Base-by-base conservation (phyloP, 2,113 vertebrate genomes). In the Melospiza melodia region DNA sequence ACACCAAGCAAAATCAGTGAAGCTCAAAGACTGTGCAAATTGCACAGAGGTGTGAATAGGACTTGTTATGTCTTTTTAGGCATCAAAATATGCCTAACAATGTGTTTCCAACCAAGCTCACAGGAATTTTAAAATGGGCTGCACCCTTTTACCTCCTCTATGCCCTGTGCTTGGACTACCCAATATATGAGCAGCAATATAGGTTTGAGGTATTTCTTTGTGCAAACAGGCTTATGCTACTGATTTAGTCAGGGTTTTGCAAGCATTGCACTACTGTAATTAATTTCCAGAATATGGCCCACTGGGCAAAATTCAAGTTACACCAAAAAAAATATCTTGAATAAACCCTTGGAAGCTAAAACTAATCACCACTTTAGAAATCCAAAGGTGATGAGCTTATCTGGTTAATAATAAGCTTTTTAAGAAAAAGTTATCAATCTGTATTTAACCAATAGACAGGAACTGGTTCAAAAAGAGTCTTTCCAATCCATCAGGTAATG, bases 401-500 rank as follows among this genome's bases (percentile, higher is more conserved):
- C 74, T 83, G 69, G 63, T 84, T 96, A 85, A 81, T 78, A 88
- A 82, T 27, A 61, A 68, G 76, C 68, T 83, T 94, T 94, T 97
- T 68, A 90, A 89, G 86, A 94, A 96, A 87, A 93, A 90, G 46
- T 74, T 87, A 91, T 95, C 77, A 87, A 84, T 69, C 84, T 89
- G 51, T 59, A 75, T 91, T 96, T 94, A 94, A 76, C 68, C 93
- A 69, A 73, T 59, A 93, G 75, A 80, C 52, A 35, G 57, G 94
- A 92, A 83, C 91, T 82, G 72, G 69, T 84, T 93, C 71, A 55
- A 49, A 65, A 95, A 96, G 51, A 80, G 46, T 62, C 81, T 71
- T 95, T 97, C 93, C 93, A 95, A 95, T 94, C 54, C 87, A 89
- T 92, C 78, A 95, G 85, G 84, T 95, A 95, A 96, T 94, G 93